A percentile compares a stretch with the other conserved stretches of the same genome.
These are phyloP conservation scores for Mastomys coucha DNA, from an alignment of 2,113 vertebrate genomes.

Conservation along the genomic window DNA sequence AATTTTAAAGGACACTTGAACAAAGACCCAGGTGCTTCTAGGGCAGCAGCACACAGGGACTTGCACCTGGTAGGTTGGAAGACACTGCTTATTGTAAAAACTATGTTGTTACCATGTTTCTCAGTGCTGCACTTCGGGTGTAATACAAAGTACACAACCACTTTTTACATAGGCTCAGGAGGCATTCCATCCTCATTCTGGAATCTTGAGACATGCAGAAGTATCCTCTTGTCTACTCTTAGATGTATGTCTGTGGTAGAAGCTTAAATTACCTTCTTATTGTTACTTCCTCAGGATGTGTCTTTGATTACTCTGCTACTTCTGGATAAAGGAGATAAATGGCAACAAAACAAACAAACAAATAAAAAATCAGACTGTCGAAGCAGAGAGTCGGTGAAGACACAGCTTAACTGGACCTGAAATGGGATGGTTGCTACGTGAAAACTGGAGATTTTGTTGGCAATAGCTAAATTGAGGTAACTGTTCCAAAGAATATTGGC, in stretches of 20 bases:
- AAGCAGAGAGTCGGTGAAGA: not conserved
- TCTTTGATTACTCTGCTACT: not conserved
- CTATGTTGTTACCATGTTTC: not conserved
- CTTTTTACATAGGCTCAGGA: not conserved
- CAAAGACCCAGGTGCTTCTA: not conserved
- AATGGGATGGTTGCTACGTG: not conserved
- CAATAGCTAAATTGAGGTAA: not conserved
- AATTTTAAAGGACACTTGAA: not conserved
- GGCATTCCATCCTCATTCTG: not conserved
- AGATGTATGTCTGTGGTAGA: no score
- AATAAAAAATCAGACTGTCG: not conserved
- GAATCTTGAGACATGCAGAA: not conserved
- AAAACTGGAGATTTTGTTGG: not conserved
- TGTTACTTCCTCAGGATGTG: not conserved
- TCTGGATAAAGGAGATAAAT: not conserved
- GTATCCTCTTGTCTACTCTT: no score
- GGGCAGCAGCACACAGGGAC: not conserved
- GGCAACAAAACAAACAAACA: not conserved
- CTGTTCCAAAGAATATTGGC: not conserved
- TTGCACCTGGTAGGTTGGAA: not conserved
- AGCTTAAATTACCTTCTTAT: not conserved
- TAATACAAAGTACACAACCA: no score
- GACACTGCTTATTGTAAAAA: not conserved
- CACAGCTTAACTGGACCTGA: not conserved
- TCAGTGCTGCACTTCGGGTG: no score